These are phyloP conservation scores for Tympanoctomys barrerae DNA, from an alignment of 2,797 vertebrate genomes.

Conservation along the genomic window DNA sequence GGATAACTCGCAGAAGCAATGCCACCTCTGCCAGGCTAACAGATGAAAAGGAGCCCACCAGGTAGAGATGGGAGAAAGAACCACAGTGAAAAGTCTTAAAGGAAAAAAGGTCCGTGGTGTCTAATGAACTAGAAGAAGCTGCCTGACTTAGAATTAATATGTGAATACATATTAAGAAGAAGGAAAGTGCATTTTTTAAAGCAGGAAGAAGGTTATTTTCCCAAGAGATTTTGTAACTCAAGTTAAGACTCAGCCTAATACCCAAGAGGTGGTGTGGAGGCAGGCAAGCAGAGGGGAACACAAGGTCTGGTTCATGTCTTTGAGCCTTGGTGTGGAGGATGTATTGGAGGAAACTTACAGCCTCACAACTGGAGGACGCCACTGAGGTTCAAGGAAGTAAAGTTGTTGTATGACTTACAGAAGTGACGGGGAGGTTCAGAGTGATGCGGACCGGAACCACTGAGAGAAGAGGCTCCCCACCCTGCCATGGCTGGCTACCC, in stretches of 20 bases:
- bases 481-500: background rate
- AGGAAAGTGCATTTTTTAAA: background rate
- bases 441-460: background rate
- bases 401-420: rapidly evolving
- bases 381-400: background rate
- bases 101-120: background rate
- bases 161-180: background rate
- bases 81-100: background rate
- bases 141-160: background rate
- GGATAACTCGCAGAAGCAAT: background rate
- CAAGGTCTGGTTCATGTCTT: background rate
- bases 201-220: background rate
- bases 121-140: background rate
- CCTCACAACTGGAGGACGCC: background rate
- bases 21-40: background rate
- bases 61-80: background rate
- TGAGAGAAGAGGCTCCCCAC: background rate
- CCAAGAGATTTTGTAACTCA: background rate
- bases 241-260: background rate
- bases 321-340: background rate
- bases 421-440: background rate
- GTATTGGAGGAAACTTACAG: background rate
- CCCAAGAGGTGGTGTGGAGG: background rate
- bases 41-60: background rate
- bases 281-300: background rate